phyloP scores from a whole-genome alignment of 2,797 vertebrate genomes.

The Brachyrhaphis roseni region DNA sequence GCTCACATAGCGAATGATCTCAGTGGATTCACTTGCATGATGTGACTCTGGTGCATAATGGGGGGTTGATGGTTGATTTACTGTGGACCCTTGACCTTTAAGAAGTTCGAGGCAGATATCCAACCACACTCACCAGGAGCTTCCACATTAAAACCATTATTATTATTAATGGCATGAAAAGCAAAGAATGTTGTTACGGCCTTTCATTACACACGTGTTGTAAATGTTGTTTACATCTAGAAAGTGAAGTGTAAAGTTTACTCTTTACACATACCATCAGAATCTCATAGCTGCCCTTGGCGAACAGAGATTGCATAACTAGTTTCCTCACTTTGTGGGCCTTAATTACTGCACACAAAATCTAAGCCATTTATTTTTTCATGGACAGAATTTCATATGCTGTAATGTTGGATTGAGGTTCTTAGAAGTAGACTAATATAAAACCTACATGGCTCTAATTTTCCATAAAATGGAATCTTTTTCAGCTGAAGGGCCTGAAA shows the following conservation, averaged over 20 bases:
- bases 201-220: not conserved
- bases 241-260: not conserved
- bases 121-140: not conserved
- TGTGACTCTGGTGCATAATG: not conserved
- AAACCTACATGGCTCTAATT: not conserved
- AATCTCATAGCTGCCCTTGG: not conserved
- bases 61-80: not conserved
- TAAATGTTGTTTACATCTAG: not conserved
- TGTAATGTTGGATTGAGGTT: not conserved
- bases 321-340: not conserved
- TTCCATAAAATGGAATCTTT: not conserved
- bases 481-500: not conserved
- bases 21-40: not conserved
- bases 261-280: not conserved
- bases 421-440: not conserved
- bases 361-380: not conserved
- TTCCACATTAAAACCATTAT: not conserved
- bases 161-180: not conserved
- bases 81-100: not conserved
- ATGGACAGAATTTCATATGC: not conserved
- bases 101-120: not conserved
- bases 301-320: not conserved
- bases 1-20: not conserved
- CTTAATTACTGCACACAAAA: not conserved
- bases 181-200: not conserved